Base-by-base conservation (phyloP, 2,888 invertebrate genomes). In the Proisotoma minuta region DNA sequence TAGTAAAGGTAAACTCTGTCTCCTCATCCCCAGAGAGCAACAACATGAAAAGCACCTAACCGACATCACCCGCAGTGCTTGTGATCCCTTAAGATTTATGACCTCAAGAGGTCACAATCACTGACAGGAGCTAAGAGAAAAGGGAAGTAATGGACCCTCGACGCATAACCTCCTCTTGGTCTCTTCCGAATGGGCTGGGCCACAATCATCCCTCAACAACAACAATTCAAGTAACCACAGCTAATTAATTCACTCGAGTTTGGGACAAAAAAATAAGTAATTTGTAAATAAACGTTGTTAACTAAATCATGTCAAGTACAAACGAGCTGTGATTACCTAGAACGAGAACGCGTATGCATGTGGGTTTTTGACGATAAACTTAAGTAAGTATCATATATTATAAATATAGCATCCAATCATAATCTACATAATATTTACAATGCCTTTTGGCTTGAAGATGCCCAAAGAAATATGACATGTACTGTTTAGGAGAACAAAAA, bases 1-100 rank as follows among this genome's bases (percentile, higher is more conserved):
- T 72, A 72, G 72, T 72, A 68, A 68, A 66, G 65, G 64, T 61
- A 43, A 61, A 65, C 57, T 47, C 52, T 60, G 52, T 43, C 23
- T 40, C 43, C 56, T 59, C 66, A 61, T 51, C 54, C 60, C 52
- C 60, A 59, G 60, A 53, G 57, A 61, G 49, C 57, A 58, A 64
- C 57, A 57, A 50, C 64, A 60, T 57, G 40, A 60, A 63, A 43
- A 63, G 63, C 63, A 60, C 60, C 63, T 57, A 60, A 57, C 47
- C 22, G n/a, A n/a, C n/a, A n/a, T n/a, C n/a, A n/a, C n/a, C n/a
- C n/a, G n/a, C n/a, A n/a, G n/a, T n/a, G n/a, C n/a, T n/a, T n/a
- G n/a, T n/a, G n/a, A n/a, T n/a, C n/a, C n/a, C n/a, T n/a, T n/a
- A n/a, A n/a, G n/a, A n/a, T n/a, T n/a, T n/a, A n/a, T n/a, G n/a